Conservation (phyloP, 1,140 invertebrate species). For the Drosophila tsacasi region DNA sequence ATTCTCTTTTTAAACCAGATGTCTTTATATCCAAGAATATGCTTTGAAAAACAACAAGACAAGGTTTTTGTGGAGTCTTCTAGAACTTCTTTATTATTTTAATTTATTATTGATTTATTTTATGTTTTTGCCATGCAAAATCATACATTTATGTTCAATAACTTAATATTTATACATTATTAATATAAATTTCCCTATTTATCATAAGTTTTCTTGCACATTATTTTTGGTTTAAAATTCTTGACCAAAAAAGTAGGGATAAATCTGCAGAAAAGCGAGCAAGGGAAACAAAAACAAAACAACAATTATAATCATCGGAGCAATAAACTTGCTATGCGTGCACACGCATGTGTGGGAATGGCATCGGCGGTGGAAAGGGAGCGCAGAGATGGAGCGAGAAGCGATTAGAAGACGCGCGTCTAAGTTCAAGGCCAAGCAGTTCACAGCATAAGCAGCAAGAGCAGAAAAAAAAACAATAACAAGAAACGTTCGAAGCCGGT, state of each 20-base stretch:
- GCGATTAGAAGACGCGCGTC: constrained; percentile 73
- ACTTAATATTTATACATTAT: too few species aligned
- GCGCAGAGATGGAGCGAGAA: constrained; percentile 37
- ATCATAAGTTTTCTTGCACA: neutral
- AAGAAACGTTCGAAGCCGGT: constrained; percentile 16
- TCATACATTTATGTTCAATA: too few species aligned
- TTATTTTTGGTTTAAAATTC: neutral
- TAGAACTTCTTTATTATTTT: neutral
- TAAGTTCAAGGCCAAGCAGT: constrained; percentile 80
- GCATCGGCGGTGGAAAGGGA: neutral
- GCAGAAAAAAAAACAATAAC: constrained; percentile 26
- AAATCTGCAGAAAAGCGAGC: neutral
- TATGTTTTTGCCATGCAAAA: too few species aligned
- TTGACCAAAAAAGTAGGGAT: neutral
- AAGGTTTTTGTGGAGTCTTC: too few species aligned
- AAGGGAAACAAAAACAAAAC: constrained; percentile 1
- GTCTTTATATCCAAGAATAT: too few species aligned
- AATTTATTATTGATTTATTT: neutral
- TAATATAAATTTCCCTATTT: neutral
- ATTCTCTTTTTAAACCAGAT: too few species aligned
- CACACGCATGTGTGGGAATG: constrained; percentile 8
- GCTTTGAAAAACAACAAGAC: too few species aligned
- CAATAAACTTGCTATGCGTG: constrained; percentile 35
- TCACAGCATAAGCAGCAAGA: constrained; percentile 54
- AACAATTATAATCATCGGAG: constrained; percentile 27